Conservation (phyloP, 2,888 invertebrate species). For the Drosophila parthenogenetica region DNA sequence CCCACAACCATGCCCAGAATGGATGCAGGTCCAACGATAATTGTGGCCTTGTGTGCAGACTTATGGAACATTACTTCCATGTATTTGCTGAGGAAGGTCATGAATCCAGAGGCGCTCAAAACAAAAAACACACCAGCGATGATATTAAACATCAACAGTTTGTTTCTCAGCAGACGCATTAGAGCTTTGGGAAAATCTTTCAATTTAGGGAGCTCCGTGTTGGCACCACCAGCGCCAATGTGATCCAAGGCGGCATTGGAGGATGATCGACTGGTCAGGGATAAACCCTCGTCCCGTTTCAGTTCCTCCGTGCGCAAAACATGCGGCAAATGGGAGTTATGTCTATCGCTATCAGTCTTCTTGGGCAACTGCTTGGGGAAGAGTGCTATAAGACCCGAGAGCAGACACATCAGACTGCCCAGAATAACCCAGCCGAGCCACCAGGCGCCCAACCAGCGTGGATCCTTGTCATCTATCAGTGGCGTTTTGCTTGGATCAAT, state of each 20-base stretch:
- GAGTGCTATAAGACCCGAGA: constrained; percentile 88
- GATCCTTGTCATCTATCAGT: constrained; percentile 87
- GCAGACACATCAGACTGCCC: constrained; percentile 86
- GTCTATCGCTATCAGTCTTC: constrained; percentile 40
- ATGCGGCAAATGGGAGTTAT: constrained; percentile 81
- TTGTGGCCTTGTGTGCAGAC: constrained; percentile 88
- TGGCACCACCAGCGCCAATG: constrained; percentile 56
- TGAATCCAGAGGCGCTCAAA: constrained; percentile 88
- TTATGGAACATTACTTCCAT: constrained; percentile 90
- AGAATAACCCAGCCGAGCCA: constrained; percentile 89
- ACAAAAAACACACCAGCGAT: constrained; percentile 89
- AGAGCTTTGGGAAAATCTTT: constrained; percentile 87
- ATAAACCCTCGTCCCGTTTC: constrained; percentile 72
- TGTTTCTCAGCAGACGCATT: constrained; percentile 88
- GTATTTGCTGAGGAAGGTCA: constrained; percentile 91
- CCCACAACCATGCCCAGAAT: constrained; percentile 88
- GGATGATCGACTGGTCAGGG: constrained; percentile 74
- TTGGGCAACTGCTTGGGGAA: constrained; percentile 87
- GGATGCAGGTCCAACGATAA: constrained; percentile 88
- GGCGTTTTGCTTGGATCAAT: constrained; percentile 88
- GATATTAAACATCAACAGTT: constrained; percentile 88
- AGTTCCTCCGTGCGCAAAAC: constrained; percentile 79
- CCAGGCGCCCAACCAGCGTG: constrained; percentile 91
- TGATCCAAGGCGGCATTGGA: constrained; percentile 78
- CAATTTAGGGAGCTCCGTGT: constrained; percentile 82